Base-by-base conservation (phyloP, 2,797 vertebrate species). In the Graptemys geographica region DNA sequence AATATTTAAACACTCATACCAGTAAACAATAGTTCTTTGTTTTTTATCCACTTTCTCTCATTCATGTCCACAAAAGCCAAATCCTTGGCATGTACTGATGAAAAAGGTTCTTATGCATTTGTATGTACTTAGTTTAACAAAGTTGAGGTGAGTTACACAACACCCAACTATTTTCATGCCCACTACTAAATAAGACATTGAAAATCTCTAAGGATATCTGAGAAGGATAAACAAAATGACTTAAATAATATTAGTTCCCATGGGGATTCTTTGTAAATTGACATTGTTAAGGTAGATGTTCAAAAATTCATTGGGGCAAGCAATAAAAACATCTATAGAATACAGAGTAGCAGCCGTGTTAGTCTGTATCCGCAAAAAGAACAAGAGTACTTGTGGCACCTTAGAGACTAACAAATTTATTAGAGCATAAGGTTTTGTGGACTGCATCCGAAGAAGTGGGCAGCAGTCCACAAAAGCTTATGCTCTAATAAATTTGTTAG, bases 181-280 rank as follows among this genome's bases (percentile, higher is more conserved):
- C 65, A 74, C 18, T 15, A 37, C 19, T 49, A 57, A 49, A 52
- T 19, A 19, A 81, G 83, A 11, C n/a, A 72, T 28, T 55, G 44
- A 28, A 31, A 52, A 49, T 28, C 69, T 23, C 52, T n/a, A n/a
- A 6, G 9, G 9, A 92, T 49, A 18, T 13, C 74, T 52, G 21
- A 49, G 25, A 79, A 31, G n/a, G 53, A 13, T 37, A 53, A 88
- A 52, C 0, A 23, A 79, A 31, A 28, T 33, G 10, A 86, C 23
- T 19, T 78, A 78, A 78, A 49, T 47, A 78, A 78, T 49, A 92
- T 28, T 4, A 33, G 28, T 31, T 13, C 78, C 81, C 10, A 10
- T 3, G n/a, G 5, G 2, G 1, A 21, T 37, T 15, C 65, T 55
- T 31, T 0, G 0, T 4, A 72, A 15, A 8, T 1, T 72, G 21